Base-by-base conservation (phyloP, 2,888 invertebrate genomes). In the Ametastegia equiseti region DNA sequence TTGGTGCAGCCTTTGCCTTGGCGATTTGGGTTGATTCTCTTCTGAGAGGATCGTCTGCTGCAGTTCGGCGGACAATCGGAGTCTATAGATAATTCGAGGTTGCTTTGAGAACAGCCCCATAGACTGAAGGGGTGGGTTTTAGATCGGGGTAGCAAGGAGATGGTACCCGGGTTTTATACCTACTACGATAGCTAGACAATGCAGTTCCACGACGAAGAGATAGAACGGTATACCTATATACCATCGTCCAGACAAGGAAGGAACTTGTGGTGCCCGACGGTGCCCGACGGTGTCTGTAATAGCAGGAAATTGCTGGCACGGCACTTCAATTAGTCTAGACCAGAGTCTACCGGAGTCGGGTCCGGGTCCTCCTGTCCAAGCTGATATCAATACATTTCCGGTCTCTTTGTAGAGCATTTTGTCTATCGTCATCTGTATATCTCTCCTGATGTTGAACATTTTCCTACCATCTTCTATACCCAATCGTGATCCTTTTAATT, bases 291-390 rank as follows among this genome's bases (percentile, higher is more conserved):
- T 83, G 85, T 85, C 87, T 84, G 86, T 89, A 90, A 90, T 90
- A 88, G 87, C 85, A 85, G 88, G 88, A 89, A 90, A 90, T 90
- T 90, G 88, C 87, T 83, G 84, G 84, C 86, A 87, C 86, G 85
- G 84, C 82, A 83, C 85, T 84, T 86, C 88, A 89, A 90, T 90
- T 88, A 89, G 84, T 84, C 86, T 82, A 82, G 86, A 75, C 75
- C 75, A 50, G 54, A 75, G 75, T 75, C 75, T 75, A 50, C 75
- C 50, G 75, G 75, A 33, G 50, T 75, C 54, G 75, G 54, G 45
- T 27, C 45, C 5, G 63, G 33, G 50, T 33, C 75, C n/a, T n/a
- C 71, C 71, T 71, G 71, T 71, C 71, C 71, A 7, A 71, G 33
- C 71, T 54, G 75, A 75, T 75, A 75, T 75, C 75, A 50, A 75